These are phyloP conservation scores for Anseranas semipalmata DNA, from an alignment of 2,113 vertebrate genomes.

Conservation along the genomic window DNA sequence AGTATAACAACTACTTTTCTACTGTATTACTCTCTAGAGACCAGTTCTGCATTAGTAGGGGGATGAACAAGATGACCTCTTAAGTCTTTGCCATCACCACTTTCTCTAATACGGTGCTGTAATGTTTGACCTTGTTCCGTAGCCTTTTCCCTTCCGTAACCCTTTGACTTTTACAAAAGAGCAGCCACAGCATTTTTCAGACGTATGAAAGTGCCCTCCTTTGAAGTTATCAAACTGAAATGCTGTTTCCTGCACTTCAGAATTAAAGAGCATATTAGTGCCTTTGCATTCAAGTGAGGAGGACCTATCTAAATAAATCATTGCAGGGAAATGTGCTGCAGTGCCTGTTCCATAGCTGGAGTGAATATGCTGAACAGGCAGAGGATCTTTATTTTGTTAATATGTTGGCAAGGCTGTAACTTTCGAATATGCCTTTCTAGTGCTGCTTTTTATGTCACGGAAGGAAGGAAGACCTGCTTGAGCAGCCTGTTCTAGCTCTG, in stretches of 20 bases:
- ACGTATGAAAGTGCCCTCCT: background rate
- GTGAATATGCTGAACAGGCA: background rate
- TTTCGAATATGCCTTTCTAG: background rate
- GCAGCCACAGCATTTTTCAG: background rate
- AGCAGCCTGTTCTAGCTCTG: background rate
- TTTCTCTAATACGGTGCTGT: conserved; percentile 41
- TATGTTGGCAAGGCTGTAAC: background rate
- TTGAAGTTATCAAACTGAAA: background rate
- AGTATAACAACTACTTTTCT: conserved; percentile 19
- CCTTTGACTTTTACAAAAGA: conserved; percentile 31
- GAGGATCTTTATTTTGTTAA: background rate
- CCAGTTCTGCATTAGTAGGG: conserved; percentile 24
- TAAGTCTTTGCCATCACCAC: conserved; percentile 53
- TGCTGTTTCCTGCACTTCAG: conserved; percentile 36
- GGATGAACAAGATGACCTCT: conserved; percentile 50
- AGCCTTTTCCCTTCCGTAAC: conserved; percentile 14
- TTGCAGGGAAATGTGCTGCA: background rate
- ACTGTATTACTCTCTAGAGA: conserved; percentile 47
- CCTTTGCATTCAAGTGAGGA: conserved; percentile 17
- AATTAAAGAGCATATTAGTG: background rate
- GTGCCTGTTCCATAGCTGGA: background rate
- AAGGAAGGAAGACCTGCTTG: background rate
- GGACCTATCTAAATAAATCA: conserved; percentile 22
- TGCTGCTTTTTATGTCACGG: background rate
- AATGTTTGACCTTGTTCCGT: conserved; percentile 40